A percentile compares a stretch with the other conserved stretches of the same genome.
Conservation (phyloP, 2,113 vertebrate genomes). For the Anarhynchus alexandrinus region DNA sequence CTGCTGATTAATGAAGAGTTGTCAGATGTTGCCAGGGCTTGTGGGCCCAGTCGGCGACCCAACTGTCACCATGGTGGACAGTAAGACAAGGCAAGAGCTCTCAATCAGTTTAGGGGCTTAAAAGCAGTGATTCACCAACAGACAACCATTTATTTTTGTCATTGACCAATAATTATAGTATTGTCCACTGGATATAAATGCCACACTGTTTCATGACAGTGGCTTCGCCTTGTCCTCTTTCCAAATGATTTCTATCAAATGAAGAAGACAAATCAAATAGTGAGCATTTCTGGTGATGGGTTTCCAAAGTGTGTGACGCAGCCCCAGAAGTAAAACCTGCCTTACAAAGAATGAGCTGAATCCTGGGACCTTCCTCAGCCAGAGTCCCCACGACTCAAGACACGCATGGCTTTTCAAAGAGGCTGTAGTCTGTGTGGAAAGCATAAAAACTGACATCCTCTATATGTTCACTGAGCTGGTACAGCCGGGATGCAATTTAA, state of each 20-base stretch:
- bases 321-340: neutral
- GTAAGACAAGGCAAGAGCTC: conserved; percentile 24
- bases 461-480: rapidly evolving
- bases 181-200: conserved; percentile 51
- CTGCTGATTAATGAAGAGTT: conserved; percentile 4
- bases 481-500: rapidly evolving
- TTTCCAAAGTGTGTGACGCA: neutral
- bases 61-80: conserved; percentile 55
- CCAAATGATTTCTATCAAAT: neutral
- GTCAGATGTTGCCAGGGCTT: conserved; percentile 4
- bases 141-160: conserved; percentile 25
- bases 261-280: neutral
- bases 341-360: neutral
- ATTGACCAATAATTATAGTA: neutral
- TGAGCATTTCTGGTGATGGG: neutral
- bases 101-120: conserved; percentile 54
- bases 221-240: conserved; percentile 13
- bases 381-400: rapidly evolving
- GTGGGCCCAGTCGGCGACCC: conserved; percentile 8
- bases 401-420: neutral
- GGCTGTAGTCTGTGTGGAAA: neutral
- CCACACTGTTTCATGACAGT: conserved; percentile 18
- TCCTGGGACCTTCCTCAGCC: rapidly evolving
- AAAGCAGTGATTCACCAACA: conserved; percentile 48
- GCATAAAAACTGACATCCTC: rapidly evolving